Evolutionary conservation across 1,140 invertebrate genomes (phyloP).

Genomic region (Branchinecta lynchi): DNA sequence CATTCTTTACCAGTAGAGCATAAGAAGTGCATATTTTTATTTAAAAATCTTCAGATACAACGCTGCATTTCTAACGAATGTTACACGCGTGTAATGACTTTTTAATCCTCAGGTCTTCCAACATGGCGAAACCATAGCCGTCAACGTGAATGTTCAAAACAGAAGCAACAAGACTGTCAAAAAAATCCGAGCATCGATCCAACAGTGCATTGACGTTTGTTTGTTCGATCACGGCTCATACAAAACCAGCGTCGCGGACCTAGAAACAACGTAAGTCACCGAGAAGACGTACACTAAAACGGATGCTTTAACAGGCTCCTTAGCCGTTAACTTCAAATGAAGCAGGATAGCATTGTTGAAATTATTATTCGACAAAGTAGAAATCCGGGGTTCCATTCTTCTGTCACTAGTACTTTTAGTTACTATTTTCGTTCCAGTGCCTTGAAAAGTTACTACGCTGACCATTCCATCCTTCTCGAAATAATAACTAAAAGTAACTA

Average conservation of each 20-base stretch:
- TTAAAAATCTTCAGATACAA: too few relatives aligned
- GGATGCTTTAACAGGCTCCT: constrained; percentile 11
- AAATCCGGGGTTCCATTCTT: neutral
- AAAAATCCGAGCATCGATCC: constrained; percentile 79
- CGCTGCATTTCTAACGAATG: too few relatives aligned
- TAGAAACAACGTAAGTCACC: constrained; percentile 73
- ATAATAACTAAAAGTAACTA: too few relatives aligned
- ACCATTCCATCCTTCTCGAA: too few relatives aligned
- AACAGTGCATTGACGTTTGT: constrained; percentile 93
- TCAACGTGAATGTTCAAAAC: constrained; percentile 88
- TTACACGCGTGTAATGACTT: too few relatives aligned
- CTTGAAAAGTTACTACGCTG: too few relatives aligned
- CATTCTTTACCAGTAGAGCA: too few relatives aligned
- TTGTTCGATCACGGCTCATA: constrained; percentile 98
- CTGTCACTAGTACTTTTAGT: neutral
- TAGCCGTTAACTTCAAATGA: constrained; percentile 7
- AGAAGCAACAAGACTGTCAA: constrained; percentile 98
- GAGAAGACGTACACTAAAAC: constrained; percentile 16
- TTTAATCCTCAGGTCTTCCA: constrained; percentile 60
- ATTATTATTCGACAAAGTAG: neutral
- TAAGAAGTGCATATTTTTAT: too few relatives aligned
- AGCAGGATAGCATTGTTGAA: neutral
- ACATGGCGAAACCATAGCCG: constrained; percentile 80
- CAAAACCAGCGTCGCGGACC: constrained; percentile 73
- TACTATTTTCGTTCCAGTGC: neutral